These are phyloP conservation scores for Pomacea maculata DNA, from an alignment of 1,140 invertebrate species.

Conservation along the genomic window DNA sequence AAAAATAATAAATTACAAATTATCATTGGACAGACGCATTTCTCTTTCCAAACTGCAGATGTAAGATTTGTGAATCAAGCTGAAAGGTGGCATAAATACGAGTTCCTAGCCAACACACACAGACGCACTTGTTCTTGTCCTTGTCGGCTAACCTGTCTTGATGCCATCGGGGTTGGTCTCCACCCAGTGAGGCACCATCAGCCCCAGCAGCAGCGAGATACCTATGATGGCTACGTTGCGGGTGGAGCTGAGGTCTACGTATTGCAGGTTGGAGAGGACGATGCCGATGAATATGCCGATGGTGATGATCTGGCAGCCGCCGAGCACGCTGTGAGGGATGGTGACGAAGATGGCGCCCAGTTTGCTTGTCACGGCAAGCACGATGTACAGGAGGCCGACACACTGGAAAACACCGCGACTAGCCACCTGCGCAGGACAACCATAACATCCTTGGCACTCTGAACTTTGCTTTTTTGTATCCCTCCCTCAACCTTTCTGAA, in stretches of 20 bases:
- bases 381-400: slow-evolving; percentile 79
- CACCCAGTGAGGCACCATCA: slow-evolving; percentile 79
- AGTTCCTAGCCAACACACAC: too few species aligned
- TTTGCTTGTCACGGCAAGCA: slow-evolving; percentile 74
- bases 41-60: too few species aligned
- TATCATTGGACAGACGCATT: too few species aligned
- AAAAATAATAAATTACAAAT: not conserved
- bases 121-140: not conserved
- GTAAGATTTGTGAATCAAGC: too few species aligned
- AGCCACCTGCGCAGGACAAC: slow-evolving; percentile 73
- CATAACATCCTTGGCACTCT: not conserved
- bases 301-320: slow-evolving; percentile 87
- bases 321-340: slow-evolving; percentile 85
- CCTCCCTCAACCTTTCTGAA: not conserved
- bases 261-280: slow-evolving; percentile 45
- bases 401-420: slow-evolving; percentile 85
- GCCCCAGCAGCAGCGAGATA: slow-evolving; percentile 85
- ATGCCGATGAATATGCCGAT: slow-evolving; percentile 70
- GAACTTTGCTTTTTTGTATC: not conserved
- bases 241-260: slow-evolving; percentile 71
- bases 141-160: slow-evolving; percentile 70
- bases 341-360: slow-evolving; percentile 82
- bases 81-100: too few species aligned
- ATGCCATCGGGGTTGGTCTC: slow-evolving; percentile 71
- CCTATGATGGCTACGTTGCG: slow-evolving; percentile 87